phyloP scores from a whole-genome alignment of 2,888 invertebrate species.

The Meiosimyza platycephala region DNA sequence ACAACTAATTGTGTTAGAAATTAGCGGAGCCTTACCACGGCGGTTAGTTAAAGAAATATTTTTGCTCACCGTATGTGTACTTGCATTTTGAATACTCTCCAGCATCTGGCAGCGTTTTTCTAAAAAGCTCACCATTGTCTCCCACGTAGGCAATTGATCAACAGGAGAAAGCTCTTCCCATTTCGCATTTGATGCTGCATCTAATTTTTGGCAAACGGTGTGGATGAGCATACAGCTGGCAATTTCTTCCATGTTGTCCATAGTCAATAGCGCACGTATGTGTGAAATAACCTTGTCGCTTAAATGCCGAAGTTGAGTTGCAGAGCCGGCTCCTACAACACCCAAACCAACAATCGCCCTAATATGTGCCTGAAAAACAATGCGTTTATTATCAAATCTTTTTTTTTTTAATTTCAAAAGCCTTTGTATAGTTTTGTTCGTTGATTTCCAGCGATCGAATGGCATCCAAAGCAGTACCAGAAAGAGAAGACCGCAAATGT shows the following conservation, averaged over 20 bases:
- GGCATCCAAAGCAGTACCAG: conserved; percentile 34
- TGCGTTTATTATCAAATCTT: conserved; percentile 38
- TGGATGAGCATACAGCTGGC: conserved; percentile 37
- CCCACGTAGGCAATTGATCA: conserved; percentile 22
- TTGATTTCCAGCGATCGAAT: conserved; percentile 39
- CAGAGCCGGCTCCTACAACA: conserved; percentile 33
- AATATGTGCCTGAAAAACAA: conserved; percentile 37
- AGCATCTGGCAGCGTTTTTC: conserved; percentile 31
- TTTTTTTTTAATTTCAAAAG: conserved; percentile 36
- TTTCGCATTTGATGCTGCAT: conserved; percentile 29
- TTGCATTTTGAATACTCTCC: conserved; percentile 18
- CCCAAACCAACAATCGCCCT: conserved; percentile 38
- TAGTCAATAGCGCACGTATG: conserved; percentile 38
- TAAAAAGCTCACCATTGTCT: conserved; percentile 25
- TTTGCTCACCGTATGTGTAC: not conserved
- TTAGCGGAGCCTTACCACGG: conserved; percentile 15
- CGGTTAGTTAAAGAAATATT: not conserved
- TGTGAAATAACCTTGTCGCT: conserved; percentile 35
- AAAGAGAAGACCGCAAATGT: conserved; percentile 34
- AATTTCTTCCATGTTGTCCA: conserved; percentile 37
- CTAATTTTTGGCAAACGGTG: conserved; percentile 32
- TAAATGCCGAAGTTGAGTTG: conserved; percentile 32
- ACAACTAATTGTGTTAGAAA: conserved; percentile 15
- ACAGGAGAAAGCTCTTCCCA: conserved; percentile 30
- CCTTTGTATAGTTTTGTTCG: conserved; percentile 41